A percentile compares a stretch with the other conserved stretches of the same genome.
These are phyloP conservation scores for Chelonoidis abingdonii DNA, from an alignment of 2,113 vertebrate species.

Conservation along the genomic window DNA sequence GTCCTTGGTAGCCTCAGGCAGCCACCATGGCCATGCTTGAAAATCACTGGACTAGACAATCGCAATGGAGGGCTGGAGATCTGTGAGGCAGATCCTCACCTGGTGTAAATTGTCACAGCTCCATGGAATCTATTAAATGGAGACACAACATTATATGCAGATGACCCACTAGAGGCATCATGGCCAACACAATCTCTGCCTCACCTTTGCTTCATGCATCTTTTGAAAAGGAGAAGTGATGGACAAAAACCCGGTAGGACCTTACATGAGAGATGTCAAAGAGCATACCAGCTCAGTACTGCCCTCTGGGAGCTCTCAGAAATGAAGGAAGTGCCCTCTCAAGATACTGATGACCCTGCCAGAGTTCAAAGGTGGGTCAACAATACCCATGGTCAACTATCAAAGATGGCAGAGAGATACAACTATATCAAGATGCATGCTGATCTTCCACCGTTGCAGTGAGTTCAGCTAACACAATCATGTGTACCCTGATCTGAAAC, in stretches of 20 bases:
- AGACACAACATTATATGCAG: neutral
- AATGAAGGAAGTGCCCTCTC: neutral
- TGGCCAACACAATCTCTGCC: neutral
- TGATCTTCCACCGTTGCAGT: fast-evolving
- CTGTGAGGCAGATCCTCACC: fast-evolving
- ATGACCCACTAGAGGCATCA: fast-evolving
- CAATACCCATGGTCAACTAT: fast-evolving
- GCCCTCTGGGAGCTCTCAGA: fast-evolving
- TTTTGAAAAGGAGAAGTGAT: neutral
- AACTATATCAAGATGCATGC: neutral
- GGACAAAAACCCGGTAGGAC: neutral
- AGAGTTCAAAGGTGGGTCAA: no score
- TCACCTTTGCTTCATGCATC: neutral
- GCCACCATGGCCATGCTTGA: neutral
- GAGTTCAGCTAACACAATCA: neutral
- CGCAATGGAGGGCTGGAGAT: neutral
- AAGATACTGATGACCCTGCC: fast-evolving
- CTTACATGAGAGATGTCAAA: neutral
- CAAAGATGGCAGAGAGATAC: neutral
- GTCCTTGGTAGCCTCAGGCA: neutral
- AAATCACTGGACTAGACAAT: neutral
- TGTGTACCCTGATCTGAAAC: neutral
- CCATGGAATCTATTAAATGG: neutral
- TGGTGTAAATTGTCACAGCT: neutral
- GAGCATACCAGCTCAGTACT: neutral